Evolutionary conservation across 1,140 invertebrate species (phyloP), one percentile per base, ranked within the genome.

Genomic region (Drosophila kurseongensis): DNA sequence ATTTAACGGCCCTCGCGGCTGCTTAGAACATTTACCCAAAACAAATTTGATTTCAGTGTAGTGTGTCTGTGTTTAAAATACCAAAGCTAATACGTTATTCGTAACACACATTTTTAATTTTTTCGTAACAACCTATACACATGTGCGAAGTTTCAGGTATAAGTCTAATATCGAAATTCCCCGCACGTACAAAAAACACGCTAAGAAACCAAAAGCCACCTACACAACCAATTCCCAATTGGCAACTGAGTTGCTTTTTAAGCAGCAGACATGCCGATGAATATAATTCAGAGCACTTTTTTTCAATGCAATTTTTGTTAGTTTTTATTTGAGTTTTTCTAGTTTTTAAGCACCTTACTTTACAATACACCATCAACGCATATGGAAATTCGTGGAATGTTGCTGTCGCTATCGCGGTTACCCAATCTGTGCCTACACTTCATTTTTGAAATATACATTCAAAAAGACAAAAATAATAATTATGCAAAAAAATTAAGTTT

Each of bases 371-470:
- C 72, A 68, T 78, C 73, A 79, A 80, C 61, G 79, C 77, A 91
- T 91, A 91, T 88, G 83, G 75, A 80, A 66, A 85, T 86, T 90
- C 85, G 91, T 91, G 91, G 80, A 92, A 92, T 91, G 89, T 91
- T 91, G 83, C 84, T 91, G 89, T 92, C 91, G 91, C 91, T 92
- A 92, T 92, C 91, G 91, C 91, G 91, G 91, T 92, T 82, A 90
- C 91, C 91, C 91, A 92, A 92, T 92, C 91, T 92, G 91, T 92
- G 91, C 91, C 79, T 91, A 76, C 68, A 69, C 75, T 75, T 83
- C 74, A 88, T 83, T 86, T 82, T 71, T 74, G 63, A 81, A 84
- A 58, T 36, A 52, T 50, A 63, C 65, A 82, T 66, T 58, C 51
- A 36, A 44, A 61, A 78, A 78, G 58, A 9, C 16, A n/a, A 72